Evolutionary conservation across 2,113 vertebrate genomes (phyloP).

Genomic region (Ciconia maguari): DNA sequence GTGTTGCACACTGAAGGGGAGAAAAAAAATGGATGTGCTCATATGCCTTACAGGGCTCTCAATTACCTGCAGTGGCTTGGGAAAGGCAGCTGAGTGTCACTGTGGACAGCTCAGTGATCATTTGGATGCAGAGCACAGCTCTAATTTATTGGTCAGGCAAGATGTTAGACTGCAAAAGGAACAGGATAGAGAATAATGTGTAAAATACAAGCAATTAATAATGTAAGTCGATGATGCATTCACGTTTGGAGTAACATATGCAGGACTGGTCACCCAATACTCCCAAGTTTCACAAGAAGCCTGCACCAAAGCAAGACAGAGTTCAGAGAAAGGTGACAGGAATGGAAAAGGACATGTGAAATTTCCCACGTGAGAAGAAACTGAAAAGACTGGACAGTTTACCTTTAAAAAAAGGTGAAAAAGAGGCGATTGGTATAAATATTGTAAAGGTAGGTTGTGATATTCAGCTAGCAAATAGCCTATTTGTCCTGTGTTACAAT

Average conservation of each 20-base stretch:
- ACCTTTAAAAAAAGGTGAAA: not conserved
- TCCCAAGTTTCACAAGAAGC: not conserved
- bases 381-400: not conserved
- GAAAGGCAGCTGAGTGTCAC: conserved; percentile 31
- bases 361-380: not conserved
- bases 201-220: conserved; percentile 37
- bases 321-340: conserved; percentile 27
- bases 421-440: not conserved
- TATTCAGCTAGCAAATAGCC: not conserved
- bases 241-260: conserved; percentile 8
- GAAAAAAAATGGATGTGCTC: not conserved
- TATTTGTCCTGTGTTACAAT: not conserved
- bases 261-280: not conserved
- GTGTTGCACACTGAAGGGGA: not conserved
- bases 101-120: not conserved
- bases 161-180: conserved; percentile 8
- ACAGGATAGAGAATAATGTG: not conserved
- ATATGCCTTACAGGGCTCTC: not conserved
- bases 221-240: not conserved
- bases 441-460: not conserved
- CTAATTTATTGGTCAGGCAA: conserved; percentile 29
- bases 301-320: not conserved
- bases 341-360: not conserved
- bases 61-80: conserved; percentile 12
- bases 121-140: conserved; percentile 32